Percentiles rank a stretch among this genome's conserved stretches.
These are phyloP conservation scores for Typhlomys cinereus DNA, from an alignment of 2,113 vertebrate species.

Conservation along the genomic window DNA sequence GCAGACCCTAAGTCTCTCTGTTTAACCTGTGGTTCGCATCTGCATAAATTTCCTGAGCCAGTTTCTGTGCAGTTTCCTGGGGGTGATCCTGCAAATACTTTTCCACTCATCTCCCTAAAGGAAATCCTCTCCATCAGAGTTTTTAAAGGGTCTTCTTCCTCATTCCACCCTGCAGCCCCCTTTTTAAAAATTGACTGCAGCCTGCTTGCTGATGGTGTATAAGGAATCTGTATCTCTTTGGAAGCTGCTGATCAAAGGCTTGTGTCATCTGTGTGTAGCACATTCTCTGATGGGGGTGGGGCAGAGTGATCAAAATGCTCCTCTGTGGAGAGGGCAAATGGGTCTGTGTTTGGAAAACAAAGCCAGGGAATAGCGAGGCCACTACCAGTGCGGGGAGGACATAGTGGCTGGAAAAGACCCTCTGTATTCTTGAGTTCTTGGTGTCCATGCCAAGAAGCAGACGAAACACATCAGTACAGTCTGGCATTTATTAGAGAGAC, in stretches of 20 bases:
- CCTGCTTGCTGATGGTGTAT: slow-evolving; percentile 29
- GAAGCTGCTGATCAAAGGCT: slow-evolving; percentile 64
- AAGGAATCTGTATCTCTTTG: slow-evolving; percentile 63
- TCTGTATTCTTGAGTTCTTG: slow-evolving; percentile 36
- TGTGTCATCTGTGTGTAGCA: slow-evolving; percentile 36
- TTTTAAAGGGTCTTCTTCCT: neutral
- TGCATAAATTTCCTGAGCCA: neutral
- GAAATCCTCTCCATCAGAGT: neutral
- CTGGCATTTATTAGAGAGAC: slow-evolving; percentile 78
- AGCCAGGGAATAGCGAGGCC: fast-evolving
- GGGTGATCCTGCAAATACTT: neutral
- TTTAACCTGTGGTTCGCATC: neutral
- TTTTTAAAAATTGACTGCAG: neutral
- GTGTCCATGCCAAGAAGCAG: slow-evolving; percentile 55
- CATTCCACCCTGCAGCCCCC: no score
- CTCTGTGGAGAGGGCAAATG: slow-evolving; percentile 8
- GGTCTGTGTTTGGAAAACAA: slow-evolving; percentile 58
- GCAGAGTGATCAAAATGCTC: slow-evolving; percentile 45
- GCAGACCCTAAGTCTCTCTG: neutral
- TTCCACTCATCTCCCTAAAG: slow-evolving; percentile 11
- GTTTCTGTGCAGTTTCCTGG: neutral
- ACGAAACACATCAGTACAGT: slow-evolving; percentile 72
- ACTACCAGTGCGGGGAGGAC: neutral
- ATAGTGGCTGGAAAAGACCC: neutral
- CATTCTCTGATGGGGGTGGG: slow-evolving; percentile 46